Percentiles rank a stretch among this genome's conserved stretches.
Evolutionary conservation across 2,797 vertebrate genomes (phyloP).

Genomic region (Discoglossus pictus): DNA sequence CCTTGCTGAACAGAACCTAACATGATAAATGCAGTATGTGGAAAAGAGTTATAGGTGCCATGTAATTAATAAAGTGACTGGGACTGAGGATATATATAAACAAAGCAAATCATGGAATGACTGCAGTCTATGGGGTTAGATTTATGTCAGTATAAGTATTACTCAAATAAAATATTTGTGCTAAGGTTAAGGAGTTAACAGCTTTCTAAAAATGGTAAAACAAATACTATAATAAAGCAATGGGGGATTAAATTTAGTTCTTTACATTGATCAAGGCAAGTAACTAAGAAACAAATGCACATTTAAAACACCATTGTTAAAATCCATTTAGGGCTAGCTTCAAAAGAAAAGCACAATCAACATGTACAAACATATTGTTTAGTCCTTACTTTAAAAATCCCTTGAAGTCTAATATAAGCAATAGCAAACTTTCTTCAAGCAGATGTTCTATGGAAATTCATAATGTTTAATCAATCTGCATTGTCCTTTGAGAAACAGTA

Average conservation of each 20-base stretch:
- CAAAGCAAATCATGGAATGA: too few relatives aligned
- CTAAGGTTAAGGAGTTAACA: slow-evolving; percentile 10
- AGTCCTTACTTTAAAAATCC: slow-evolving; percentile 42
- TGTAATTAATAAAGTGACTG: too few relatives aligned
- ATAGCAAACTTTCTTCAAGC: slow-evolving; percentile 46
- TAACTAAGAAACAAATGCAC: slow-evolving; percentile 33
- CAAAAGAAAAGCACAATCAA: slow-evolving; percentile 49
- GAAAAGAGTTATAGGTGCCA: too few relatives aligned
- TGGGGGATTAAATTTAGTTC: slow-evolving; percentile 38
- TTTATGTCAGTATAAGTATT: too few relatives aligned
- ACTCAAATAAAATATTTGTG: too few relatives aligned
- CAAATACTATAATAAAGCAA: slow-evolving; percentile 28
- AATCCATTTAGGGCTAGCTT: slow-evolving; percentile 33
- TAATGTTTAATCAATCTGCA: slow-evolving; percentile 50
- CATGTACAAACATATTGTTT: slow-evolving; percentile 45
- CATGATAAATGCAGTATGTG: too few relatives aligned
- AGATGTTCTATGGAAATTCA: slow-evolving; percentile 57
- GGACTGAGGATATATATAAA: too few relatives aligned
- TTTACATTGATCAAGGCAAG: slow-evolving; percentile 24
- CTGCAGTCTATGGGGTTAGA: too few relatives aligned
- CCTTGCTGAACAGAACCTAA: too few relatives aligned
- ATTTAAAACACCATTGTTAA: slow-evolving; percentile 46
- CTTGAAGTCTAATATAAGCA: slow-evolving; percentile 52
- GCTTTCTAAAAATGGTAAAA: slow-evolving; percentile 36
- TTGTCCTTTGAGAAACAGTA: slow-evolving; percentile 53